Base-by-base conservation (phyloP, 2,113 vertebrate genomes). In the Gadus chalcogrammus region DNA sequence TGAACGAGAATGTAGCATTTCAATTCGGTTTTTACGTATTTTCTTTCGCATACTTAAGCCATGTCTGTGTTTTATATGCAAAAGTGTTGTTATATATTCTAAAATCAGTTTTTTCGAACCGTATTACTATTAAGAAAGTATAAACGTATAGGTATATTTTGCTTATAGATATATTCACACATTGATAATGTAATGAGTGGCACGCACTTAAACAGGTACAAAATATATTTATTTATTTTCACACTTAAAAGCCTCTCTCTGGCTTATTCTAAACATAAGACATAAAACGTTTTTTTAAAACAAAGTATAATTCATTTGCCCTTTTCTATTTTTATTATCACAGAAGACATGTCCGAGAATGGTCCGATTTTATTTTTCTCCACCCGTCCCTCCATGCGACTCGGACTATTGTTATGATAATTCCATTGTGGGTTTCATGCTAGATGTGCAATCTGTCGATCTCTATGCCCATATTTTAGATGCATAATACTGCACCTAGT, bases 381-480 rank as follows among this genome's bases (percentile, higher is more conserved):
- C 35, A 69, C 78, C 77, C 80, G 73, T 74, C 76, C 71, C 82
- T 87, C 76, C 74, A 79, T 73, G 70, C 42, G 42, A 42, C 42
- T 48, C 42, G 35, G 58, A 71, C 87, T 64, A 88, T 91, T 91
- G 88, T 91, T 83, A 91, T 91, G 89, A 91, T 91, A 89, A 90
- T 91, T 70, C 84, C 74, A 87, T 90, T 91, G 88, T 89, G 79
- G 78, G 72, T 91, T 87, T 89, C 79, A 88, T 75, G 73, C 83
- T 84, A 77, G 76, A 86, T 77, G 78, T 84, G 84, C 89, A 90
- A 89, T 90, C 86, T 90, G 87, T 88, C 70, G 31, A 61, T 90
- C 86, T 88, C 70, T 35, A 61, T 24, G 75, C 82, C 77, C 81
- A 85, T 83, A 82, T 81, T 78, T 79, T 48, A 87, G 42, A 75